Evolutionary conservation across 35 echinoderm and acorn worm species (phyloP), one percentile per base, ranked within the genome.

Genomic region (Patiria miniata): DNA sequence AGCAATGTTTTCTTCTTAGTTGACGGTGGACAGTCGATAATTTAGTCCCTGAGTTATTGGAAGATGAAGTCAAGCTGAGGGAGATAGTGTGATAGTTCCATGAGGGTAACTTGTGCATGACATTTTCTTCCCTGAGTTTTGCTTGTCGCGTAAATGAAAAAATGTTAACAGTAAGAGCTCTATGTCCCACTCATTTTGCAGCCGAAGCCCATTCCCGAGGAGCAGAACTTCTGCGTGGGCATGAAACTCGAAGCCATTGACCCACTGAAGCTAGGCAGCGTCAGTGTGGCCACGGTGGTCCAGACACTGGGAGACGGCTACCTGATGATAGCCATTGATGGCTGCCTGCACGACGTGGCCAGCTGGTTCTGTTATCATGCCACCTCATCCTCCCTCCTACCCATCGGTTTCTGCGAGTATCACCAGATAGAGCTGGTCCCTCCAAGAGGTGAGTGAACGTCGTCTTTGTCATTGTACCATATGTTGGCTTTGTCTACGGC

Each of bases 161-260:
- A n/a, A n/a, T n/a, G n/a, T n/a, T n/a, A n/a, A n/a, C n/a, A n/a
- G n/a, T n/a, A n/a, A n/a, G n/a, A n/a, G n/a, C n/a, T n/a, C n/a
- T n/a, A 73, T 28, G 26, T 83, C 65, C 29, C 37, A 17, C 65
- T 53, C 44, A 32, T 65, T 39, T 30, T 5, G 39, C 58, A 97
- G 95, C 95, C 87, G 5, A 39, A 68, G 42, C 77, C 85, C 12
- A 36, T 90, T 37, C 52, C 52, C n/a, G 84, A 94, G 58, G 90
- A 91, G 38, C 93, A 86, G 23, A 56, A 82, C 33, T 99, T 99
- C 42, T 23, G 80, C 17, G 84, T 89, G 7, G 93, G 82, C 1
- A 99, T 99, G 96, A 99, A 99, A 79, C 86, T 99, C 29, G 96
- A 99, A 82, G 96, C 91, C n/a, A 88, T 99, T 0, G 96, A 99